Evolutionary conservation across 1,140 invertebrate genomes (phyloP).

Genomic region (Pomacea maculata): DNA sequence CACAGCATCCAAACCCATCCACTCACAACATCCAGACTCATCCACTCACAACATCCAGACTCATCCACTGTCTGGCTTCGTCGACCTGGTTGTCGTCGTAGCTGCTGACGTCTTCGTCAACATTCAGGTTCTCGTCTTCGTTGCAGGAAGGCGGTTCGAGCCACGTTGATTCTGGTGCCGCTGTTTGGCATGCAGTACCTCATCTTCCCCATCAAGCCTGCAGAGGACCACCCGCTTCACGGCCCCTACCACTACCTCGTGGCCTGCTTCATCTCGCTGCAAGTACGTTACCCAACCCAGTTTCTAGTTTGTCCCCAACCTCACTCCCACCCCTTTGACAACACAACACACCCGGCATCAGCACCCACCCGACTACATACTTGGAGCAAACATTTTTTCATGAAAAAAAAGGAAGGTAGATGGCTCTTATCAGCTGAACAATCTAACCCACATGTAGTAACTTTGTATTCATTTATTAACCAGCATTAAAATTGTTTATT

Average conservation of each 20-base stretch:
- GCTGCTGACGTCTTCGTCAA: background rate
- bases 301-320: background rate
- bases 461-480: too few species aligned
- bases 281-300: slow-evolving; percentile 70
- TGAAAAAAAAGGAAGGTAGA: too few species aligned
- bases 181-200: slow-evolving; percentile 62
- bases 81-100: background rate
- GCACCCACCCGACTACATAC: background rate
- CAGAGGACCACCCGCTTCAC: slow-evolving; percentile 72
- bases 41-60: too few species aligned
- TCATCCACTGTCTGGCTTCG: background rate
- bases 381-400: too few species aligned
- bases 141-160: slow-evolving; percentile 70
- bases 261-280: slow-evolving; percentile 86
- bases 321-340: background rate
- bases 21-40: too few species aligned
- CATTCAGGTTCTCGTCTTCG: slow-evolving; percentile 8
- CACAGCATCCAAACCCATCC: too few species aligned
- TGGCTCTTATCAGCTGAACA: too few species aligned
- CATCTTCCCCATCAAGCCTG: slow-evolving; percentile 68
- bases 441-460: too few species aligned
- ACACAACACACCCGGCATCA: background rate
- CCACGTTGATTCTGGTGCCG: slow-evolving; percentile 66
- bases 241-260: slow-evolving; percentile 83
- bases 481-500: too few species aligned